These are phyloP conservation scores for Apantesis nais DNA, from an alignment of 2,888 invertebrate genomes.

Conservation along the genomic window DNA sequence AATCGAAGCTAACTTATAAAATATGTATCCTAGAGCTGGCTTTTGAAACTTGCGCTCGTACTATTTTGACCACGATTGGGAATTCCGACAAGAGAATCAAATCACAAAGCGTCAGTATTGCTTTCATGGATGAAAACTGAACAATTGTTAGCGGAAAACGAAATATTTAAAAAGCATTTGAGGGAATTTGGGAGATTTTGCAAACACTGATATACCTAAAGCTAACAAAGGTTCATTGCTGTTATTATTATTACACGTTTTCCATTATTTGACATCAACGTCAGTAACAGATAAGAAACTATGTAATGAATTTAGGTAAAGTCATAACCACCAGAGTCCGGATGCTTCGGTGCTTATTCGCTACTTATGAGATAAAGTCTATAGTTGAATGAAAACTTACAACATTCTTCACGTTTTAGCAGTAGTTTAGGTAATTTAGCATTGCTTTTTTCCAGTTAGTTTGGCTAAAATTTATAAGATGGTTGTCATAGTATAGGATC, in stretches of 20 bases:
- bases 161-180: constrained; percentile 34
- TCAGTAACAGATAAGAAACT: background rate
- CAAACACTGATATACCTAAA: background rate
- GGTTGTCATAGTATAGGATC: too few species aligned
- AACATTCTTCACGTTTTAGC: too few species aligned
- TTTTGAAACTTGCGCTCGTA: constrained; percentile 78
- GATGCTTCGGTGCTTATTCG: background rate
- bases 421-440: too few species aligned
- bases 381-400: too few species aligned
- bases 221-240: background rate
- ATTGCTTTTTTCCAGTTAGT: too few species aligned
- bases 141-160: constrained; percentile 41
- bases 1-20: constrained; percentile 85
- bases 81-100: constrained; percentile 71
- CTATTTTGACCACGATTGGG: constrained; percentile 81
- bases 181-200: constrained; percentile 10
- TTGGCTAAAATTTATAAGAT: too few species aligned
- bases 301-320: background rate
- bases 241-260: background rate
- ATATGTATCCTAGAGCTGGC: constrained; percentile 80
- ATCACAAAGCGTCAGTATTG: constrained; percentile 55
- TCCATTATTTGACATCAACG: background rate
- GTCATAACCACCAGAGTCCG: background rate
- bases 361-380: too few species aligned
- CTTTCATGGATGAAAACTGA: constrained; percentile 38